Conservation (phyloP, 2,113 vertebrate genomes). For the Pithys albifrons region DNA sequence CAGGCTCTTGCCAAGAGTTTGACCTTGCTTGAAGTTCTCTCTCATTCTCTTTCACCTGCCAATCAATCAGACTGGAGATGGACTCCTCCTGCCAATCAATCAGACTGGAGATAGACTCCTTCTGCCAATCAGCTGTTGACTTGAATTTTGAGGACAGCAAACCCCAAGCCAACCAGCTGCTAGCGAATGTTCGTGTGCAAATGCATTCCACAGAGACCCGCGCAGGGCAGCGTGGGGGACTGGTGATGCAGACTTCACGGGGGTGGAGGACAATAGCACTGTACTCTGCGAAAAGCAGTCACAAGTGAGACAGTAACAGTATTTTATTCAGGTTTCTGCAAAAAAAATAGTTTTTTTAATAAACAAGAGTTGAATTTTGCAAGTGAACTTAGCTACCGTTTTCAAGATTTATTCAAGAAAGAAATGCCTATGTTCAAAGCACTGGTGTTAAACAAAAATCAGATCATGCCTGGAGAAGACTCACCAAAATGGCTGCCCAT, state of each 20-base stretch:
- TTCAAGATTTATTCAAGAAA: slow-evolving; percentile 79
- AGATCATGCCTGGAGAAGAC: slow-evolving; percentile 65
- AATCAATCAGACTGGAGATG: slow-evolving; percentile 66
- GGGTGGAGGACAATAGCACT: slow-evolving; percentile 74
- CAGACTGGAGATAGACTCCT: slow-evolving; percentile 73
- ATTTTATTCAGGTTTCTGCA: slow-evolving; percentile 88
- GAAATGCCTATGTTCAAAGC: slow-evolving; percentile 78
- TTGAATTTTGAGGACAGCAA: slow-evolving; percentile 73
- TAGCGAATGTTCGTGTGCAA: slow-evolving; percentile 74
- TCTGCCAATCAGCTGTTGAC: slow-evolving; percentile 87
- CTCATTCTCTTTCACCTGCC: slow-evolving; percentile 94
- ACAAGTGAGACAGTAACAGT: slow-evolving; percentile 76
- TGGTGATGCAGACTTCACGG: slow-evolving; percentile 71
- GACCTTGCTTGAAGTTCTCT: slow-evolving; percentile 79
- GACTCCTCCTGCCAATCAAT: slow-evolving; percentile 77
- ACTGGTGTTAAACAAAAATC: slow-evolving; percentile 74
- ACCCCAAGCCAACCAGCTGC: slow-evolving; percentile 73
- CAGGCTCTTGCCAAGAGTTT: slow-evolving; percentile 88
- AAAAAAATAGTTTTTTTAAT: slow-evolving; percentile 83
- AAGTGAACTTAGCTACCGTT: slow-evolving; percentile 75
- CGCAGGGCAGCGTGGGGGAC: slow-evolving; percentile 64
- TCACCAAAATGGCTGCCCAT: slow-evolving; percentile 21
- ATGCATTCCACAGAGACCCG: slow-evolving; percentile 63
- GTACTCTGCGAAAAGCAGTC: slow-evolving; percentile 75
- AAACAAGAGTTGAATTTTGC: slow-evolving; percentile 80